phyloP scores from a whole-genome alignment of 2,888 invertebrate species.

The Mythimna lalbum region DNA sequence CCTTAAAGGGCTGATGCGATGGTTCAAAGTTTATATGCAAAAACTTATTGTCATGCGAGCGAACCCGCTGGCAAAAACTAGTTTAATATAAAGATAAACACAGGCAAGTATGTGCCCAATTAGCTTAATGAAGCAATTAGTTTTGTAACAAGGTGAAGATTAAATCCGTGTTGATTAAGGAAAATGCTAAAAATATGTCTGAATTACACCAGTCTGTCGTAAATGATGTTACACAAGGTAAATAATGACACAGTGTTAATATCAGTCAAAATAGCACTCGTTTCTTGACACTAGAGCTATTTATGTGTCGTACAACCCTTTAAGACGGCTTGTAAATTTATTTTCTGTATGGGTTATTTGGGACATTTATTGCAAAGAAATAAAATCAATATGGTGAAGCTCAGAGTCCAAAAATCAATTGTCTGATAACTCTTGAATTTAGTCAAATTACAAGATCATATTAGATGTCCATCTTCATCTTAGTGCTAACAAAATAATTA shows the following conservation, averaged over 20 bases:
- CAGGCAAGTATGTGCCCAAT: too few species aligned
- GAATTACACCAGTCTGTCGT: neutral
- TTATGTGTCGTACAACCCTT: neutral
- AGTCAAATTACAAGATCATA: conserved; percentile 6
- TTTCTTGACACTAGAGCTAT: neutral
- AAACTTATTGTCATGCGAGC: too few species aligned
- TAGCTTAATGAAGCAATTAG: neutral
- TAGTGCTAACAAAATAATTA: conserved; percentile 28
- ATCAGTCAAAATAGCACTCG: neutral
- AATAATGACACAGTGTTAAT: neutral
- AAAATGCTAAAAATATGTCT: conserved; percentile 9
- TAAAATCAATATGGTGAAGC: neutral
- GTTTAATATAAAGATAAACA: too few species aligned
- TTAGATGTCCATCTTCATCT: conserved; percentile 31
- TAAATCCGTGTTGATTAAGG: conserved; percentile 5
- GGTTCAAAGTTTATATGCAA: too few species aligned
- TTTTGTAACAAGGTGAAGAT: neutral
- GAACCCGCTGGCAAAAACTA: too few species aligned
- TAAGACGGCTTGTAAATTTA: too few species aligned
- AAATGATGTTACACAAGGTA: conserved; percentile 10
- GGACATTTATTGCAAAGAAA: too few species aligned
- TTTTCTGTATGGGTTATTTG: too few species aligned
- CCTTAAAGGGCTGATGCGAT: too few species aligned
- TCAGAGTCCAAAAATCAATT: conserved; percentile 4
- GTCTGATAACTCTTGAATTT: neutral